These are phyloP conservation scores for Phoxinus dragarum DNA, from an alignment of 2,797 vertebrate species.

Conservation along the genomic window DNA sequence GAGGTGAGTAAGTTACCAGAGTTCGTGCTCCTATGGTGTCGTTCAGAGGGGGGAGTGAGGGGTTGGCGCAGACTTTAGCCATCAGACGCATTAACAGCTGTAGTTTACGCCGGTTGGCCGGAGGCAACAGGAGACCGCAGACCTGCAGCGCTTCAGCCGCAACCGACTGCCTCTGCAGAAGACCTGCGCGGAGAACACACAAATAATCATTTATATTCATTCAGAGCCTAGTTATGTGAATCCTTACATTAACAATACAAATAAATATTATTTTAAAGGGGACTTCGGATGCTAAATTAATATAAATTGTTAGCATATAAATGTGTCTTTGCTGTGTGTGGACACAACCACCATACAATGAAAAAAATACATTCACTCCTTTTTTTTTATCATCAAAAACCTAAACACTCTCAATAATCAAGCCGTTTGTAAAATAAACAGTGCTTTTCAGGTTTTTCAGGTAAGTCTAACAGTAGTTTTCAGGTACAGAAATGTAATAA, in stretches of 20 bases:
- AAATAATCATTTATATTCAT: neutral
- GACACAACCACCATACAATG: too few relatives aligned
- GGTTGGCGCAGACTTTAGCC: constrained; percentile 86
- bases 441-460: too few relatives aligned
- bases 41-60: constrained; percentile 86
- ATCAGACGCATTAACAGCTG: constrained; percentile 93
- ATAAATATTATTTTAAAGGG: neutral
- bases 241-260: neutral
- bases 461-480: too few relatives aligned
- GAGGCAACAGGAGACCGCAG: constrained; percentile 89
- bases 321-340: too few relatives aligned
- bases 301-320: too few relatives aligned
- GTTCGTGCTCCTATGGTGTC: constrained; percentile 85
- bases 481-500: too few relatives aligned
- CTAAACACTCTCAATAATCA: too few relatives aligned
- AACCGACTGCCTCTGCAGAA: constrained; percentile 82
- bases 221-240: neutral
- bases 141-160: constrained; percentile 91
- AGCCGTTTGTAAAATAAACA: too few relatives aligned
- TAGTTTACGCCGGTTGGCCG: constrained; percentile 88
- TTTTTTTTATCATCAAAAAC: too few relatives aligned
- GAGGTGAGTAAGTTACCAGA: constrained; percentile 78
- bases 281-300: too few relatives aligned
- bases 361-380: too few relatives aligned
- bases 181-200: constrained; percentile 70